These are phyloP conservation scores for Ivindomyrus marchei DNA, from an alignment of 2,113 vertebrate genomes.

Conservation along the genomic window DNA sequence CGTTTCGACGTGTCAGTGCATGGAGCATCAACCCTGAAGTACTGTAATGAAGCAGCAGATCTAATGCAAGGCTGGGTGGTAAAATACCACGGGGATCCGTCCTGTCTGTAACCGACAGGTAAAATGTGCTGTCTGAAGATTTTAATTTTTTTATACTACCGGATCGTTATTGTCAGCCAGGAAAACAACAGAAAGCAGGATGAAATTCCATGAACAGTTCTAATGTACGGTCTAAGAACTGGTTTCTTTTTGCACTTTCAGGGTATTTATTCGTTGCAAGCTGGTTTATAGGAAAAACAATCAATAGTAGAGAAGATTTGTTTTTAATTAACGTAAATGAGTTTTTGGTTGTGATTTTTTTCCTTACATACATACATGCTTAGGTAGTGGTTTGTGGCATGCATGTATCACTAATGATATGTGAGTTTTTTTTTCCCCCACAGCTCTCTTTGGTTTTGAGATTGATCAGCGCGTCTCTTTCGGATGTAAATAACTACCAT, in stretches of 20 bases:
- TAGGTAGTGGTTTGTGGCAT: neutral
- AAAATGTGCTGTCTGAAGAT: neutral
- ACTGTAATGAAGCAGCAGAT: neutral
- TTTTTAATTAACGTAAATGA: neutral
- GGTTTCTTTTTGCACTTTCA: neutral
- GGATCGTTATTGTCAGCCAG: neutral
- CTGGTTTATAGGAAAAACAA: neutral
- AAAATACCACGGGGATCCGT: neutral
- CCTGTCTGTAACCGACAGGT: neutral
- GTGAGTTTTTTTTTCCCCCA: neutral
- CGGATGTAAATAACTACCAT: neutral
- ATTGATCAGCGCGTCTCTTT: neutral
- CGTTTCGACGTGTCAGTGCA: neutral
- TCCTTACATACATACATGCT: neutral
- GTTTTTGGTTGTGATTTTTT: neutral
- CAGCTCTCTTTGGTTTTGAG: neutral
- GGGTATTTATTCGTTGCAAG: neutral
- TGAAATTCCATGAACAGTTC: neutral
- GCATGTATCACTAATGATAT: neutral
- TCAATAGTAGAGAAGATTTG: neutral
- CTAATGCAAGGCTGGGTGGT: neutral
- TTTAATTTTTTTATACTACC: neutral
- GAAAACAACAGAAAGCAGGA: neutral
- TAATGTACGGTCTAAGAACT: neutral
- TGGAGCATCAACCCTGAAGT: neutral